Percentiles rank a stretch among this genome's conserved stretches.
These are phyloP conservation scores for Styela plicata DNA, from an alignment of 23 tunicate species.

Conservation along the genomic window DNA sequence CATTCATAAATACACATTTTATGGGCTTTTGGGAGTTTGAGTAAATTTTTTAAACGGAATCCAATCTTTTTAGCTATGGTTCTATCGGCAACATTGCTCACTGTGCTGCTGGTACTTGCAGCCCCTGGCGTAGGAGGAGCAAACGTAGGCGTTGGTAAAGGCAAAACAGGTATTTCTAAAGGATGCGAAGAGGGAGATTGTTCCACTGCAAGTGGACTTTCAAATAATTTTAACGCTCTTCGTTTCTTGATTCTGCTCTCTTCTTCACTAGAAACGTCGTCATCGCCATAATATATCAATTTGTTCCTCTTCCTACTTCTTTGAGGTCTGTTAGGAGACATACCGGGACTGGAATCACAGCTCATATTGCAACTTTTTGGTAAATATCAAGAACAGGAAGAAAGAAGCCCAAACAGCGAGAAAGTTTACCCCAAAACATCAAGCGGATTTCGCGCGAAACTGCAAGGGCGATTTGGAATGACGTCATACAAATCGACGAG, in stretches of 20 bases:
- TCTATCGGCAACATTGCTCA: constrained; percentile 33
- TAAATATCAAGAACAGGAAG: no score
- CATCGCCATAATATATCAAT: constrained; percentile 63
- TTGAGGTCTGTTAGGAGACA: constrained; percentile 50
- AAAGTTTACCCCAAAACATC: background rate
- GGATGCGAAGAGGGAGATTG: background rate
- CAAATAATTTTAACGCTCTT: background rate
- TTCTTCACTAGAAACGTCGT: constrained; percentile 44
- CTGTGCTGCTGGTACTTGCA: background rate
- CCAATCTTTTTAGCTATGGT: constrained; percentile 66
- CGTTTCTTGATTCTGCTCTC: constrained; percentile 21
- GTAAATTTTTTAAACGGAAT: constrained; percentile 50
- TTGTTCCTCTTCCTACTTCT: constrained; percentile 56
- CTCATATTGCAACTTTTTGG: constrained; percentile 1
- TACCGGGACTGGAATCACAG: constrained; percentile 6
- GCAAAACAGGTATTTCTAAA: background rate
- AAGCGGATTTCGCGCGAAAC: background rate
- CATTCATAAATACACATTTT: constrained; percentile 94
- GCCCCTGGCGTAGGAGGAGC: background rate
- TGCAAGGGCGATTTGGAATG: background rate
- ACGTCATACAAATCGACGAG: background rate
- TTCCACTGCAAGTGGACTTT: constrained; percentile 6
- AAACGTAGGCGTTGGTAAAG: background rate
- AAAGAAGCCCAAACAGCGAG: no score
- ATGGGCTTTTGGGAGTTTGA: constrained; percentile 90